Percentiles rank a stretch among this genome's conserved stretches.
These are phyloP conservation scores for Pelagia noctiluca DNA, from an alignment of 30 jellyfish, hydroid and myxozoan genomes.

Conservation along the genomic window DNA sequence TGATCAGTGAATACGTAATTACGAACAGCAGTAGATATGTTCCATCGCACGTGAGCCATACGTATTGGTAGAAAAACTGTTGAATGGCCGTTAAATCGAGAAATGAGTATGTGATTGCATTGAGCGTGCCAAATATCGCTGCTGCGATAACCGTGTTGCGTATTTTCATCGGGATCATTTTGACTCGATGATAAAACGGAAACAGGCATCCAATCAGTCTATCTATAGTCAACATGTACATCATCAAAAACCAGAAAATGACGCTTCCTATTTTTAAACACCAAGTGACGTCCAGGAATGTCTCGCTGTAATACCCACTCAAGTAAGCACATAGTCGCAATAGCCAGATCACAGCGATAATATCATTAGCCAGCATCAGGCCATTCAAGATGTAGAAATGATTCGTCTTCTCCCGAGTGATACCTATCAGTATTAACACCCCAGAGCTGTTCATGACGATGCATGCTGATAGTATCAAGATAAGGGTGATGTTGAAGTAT, in stretches of 20 bases:
- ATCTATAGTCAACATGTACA: not conserved
- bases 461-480: not conserved
- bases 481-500: not conserved
- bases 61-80: not conserved
- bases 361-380: not conserved
- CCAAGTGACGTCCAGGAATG: not conserved
- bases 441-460: not conserved
- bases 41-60: not conserved
- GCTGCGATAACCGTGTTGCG: not conserved
- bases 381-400: not conserved
- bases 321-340: not conserved
- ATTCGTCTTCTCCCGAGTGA: not conserved
- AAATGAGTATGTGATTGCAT: not conserved
- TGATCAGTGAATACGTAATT: not conserved
- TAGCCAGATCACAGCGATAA: not conserved
- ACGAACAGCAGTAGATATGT: not conserved
- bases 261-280: not conserved
- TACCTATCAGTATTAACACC: not conserved
- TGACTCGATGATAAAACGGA: not conserved
- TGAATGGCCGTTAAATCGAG: not conserved
- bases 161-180: not conserved
- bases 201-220: not conserved
- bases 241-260: not conserved
- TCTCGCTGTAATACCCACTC: not conserved
- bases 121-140: not conserved